phyloP scores from a whole-genome alignment of 2,888 invertebrate species.

The Lasioglossum marginatum region DNA sequence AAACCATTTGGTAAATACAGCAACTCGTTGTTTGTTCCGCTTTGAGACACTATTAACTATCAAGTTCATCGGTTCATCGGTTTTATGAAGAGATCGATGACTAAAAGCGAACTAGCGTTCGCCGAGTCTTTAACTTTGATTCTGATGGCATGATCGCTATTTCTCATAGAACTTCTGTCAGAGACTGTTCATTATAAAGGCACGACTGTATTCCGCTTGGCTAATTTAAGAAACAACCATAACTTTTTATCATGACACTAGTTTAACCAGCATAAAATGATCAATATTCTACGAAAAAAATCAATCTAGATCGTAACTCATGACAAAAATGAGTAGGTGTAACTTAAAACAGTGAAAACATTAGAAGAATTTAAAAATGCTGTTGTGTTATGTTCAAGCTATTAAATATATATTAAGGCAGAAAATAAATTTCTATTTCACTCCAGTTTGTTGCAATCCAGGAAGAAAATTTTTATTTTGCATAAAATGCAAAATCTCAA shows the following conservation, averaged over 20 bases:
- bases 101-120: slow-evolving; percentile 42
- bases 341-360: too few relatives aligned
- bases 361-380: too few relatives aligned
- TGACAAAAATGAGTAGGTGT: too few relatives aligned
- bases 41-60: slow-evolving; percentile 57
- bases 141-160: neutral
- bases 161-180: neutral
- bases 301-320: neutral
- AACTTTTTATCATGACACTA: neutral
- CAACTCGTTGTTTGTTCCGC: slow-evolving; percentile 72
- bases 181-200: neutral
- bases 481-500: too few relatives aligned
- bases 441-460: too few relatives aligned
- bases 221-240: neutral
- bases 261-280: neutral
- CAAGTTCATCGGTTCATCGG: slow-evolving; percentile 69
- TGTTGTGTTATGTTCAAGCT: too few relatives aligned
- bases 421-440: too few relatives aligned
- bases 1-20: slow-evolving; percentile 78
- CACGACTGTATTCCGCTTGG: neutral
- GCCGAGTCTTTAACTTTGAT: slow-evolving; percentile 40
- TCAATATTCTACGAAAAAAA: neutral
- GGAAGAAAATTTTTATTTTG: too few relatives aligned
- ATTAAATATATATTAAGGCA: too few relatives aligned
- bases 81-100: slow-evolving; percentile 59